Evolutionary conservation across 2,797 vertebrate genomes (phyloP).

Genomic region (Eulemur albifrons): DNA sequence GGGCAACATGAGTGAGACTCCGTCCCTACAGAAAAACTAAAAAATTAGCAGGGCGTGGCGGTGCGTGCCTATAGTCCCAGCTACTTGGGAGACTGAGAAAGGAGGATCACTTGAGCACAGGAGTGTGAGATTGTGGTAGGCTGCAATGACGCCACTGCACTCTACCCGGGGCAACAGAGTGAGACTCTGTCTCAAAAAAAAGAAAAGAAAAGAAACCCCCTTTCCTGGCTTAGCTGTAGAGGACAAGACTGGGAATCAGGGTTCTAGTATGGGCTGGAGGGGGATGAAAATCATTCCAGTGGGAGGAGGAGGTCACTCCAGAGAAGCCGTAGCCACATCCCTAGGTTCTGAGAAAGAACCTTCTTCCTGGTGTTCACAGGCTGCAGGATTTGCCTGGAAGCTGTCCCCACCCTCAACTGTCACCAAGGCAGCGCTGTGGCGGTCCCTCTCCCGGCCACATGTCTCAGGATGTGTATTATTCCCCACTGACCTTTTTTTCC

Average conservation of each 20-base stretch:
- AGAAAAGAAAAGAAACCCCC: neutral
- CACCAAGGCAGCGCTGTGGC: neutral
- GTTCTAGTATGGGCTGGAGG: neutral
- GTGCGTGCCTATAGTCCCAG: too few species aligned
- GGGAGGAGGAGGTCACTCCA: neutral
- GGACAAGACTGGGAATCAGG: neutral
- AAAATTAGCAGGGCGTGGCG: too few species aligned
- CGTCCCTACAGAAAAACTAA: too few species aligned
- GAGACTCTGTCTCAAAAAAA: too few species aligned
- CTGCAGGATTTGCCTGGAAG: neutral
- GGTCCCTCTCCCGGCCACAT: neutral
- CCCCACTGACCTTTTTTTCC: neutral
- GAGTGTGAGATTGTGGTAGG: too few species aligned
- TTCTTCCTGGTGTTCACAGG: neutral
- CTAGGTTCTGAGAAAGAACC: constrained; percentile 17
- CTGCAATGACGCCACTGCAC: too few species aligned
- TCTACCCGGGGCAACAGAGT: too few species aligned
- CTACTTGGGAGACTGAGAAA: too few species aligned
- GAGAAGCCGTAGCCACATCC: neutral
- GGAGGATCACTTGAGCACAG: too few species aligned
- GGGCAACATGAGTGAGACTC: too few species aligned
- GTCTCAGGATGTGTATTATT: neutral
- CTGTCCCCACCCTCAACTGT: neutral
- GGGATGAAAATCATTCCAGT: neutral
- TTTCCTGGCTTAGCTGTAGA: neutral